These are phyloP conservation scores for Melanostoma mellinum DNA, from an alignment of 2,888 invertebrate species.

Conservation along the genomic window DNA sequence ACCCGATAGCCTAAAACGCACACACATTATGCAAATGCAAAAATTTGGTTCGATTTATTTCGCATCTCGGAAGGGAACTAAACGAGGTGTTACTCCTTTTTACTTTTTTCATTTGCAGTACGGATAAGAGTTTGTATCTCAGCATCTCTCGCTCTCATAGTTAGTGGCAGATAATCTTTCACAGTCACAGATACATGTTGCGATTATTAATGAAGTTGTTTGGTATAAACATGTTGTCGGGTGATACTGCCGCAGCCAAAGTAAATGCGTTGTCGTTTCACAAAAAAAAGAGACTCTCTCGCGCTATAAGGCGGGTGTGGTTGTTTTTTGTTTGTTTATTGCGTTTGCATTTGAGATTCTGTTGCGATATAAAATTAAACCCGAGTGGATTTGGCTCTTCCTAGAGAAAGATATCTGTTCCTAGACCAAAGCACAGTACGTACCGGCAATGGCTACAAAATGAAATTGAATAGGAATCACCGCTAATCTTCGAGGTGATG, in stretches of 20 bases:
- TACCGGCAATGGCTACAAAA: conserved; percentile 19
- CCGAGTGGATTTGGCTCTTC: conserved; percentile 59
- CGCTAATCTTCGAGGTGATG: conserved; percentile 64
- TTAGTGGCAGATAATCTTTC: conserved; percentile 73
- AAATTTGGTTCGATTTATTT: conserved; percentile 56
- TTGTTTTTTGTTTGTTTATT: conserved; percentile 34
- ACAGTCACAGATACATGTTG: conserved; percentile 73
- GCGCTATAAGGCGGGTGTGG: conserved; percentile 51
- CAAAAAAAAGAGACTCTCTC: conserved; percentile 5
- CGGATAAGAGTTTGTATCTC: conserved; percentile 64
- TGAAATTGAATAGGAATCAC: conserved; percentile 65
- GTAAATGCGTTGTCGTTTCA: conserved; percentile 24
- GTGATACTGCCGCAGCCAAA: conserved; percentile 48
- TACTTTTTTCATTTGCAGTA: neutral
- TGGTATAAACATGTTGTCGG: conserved; percentile 74
- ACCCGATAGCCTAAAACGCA: conserved; percentile 23
- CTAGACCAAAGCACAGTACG: conserved; percentile 32
- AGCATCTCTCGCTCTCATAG: conserved; percentile 64
- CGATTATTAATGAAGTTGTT: conserved; percentile 76
- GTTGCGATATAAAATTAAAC: conserved; percentile 64
- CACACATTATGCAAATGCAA: conserved; percentile 52
- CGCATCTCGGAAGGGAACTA: neutral
- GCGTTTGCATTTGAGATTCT: conserved; percentile 62
- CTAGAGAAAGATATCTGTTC: conserved; percentile 64
- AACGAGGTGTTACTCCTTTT: conserved; percentile 19